Conservation (phyloP, 2,797 vertebrate species). For the Parambassis ranga region DNA sequence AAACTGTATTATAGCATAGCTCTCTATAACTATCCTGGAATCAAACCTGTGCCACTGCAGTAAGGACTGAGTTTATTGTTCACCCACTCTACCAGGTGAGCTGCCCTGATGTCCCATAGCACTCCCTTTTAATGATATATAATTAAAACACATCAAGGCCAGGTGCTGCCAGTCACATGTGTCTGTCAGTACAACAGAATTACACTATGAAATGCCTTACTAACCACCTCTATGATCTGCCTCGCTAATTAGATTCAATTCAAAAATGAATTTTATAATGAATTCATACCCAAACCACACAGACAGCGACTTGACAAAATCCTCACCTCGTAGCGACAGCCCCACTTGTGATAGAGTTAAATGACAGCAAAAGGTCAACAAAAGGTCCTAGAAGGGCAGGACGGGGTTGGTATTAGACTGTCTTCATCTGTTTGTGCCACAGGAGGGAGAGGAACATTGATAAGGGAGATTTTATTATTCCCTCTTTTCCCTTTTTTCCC, state of each 20-base stretch:
- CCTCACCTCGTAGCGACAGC: constrained; percentile 36
- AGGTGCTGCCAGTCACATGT: too few relatives aligned
- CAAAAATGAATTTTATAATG: constrained; percentile 3
- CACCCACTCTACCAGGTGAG: too few relatives aligned
- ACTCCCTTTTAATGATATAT: too few relatives aligned
- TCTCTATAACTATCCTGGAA: too few relatives aligned
- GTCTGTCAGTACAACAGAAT: too few relatives aligned
- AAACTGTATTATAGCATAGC: too few relatives aligned
- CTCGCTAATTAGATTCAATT: neutral
- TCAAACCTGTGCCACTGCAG: too few relatives aligned
- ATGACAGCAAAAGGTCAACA: constrained; percentile 73
- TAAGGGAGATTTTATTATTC: constrained; percentile 18
- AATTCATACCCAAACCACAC: neutral
- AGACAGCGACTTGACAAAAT: constrained; percentile 28
- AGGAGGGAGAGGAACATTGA: constrained; percentile 34
- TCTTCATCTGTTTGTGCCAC: constrained; percentile 37
- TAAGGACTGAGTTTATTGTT: too few relatives aligned
- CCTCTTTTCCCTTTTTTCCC: neutral
- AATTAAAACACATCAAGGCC: too few relatives aligned
- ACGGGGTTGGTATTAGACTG: constrained; percentile 37
- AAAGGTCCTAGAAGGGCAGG: constrained; percentile 76
- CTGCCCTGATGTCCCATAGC: too few relatives aligned
- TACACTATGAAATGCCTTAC: neutral
- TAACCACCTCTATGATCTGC: neutral
- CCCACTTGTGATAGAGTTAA: constrained; percentile 56